Base-by-base conservation (phyloP, 2,113 vertebrate species). In the Conger conger region DNA sequence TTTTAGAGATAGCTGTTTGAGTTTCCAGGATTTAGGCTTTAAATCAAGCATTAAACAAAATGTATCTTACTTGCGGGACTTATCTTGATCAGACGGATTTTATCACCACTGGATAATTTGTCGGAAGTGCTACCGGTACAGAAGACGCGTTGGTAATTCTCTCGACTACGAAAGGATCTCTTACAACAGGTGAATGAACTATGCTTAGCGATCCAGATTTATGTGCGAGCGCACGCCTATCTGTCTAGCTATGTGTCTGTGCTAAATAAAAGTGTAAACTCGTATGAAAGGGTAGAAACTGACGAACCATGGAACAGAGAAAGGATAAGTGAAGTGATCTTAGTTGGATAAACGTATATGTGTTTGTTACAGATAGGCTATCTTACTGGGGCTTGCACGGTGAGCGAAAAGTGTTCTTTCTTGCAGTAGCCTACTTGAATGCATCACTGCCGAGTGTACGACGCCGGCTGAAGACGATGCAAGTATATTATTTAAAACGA, bases 161-260 rank as follows among this genome's bases (percentile, higher is more conserved):
- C 63, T 63, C 91, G 86, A 93, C 88, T 86, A 87, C 30, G 81
- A 42, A 86, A 33, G 82, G 42, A 27, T 91, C 88, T 88, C 91
- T 94, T 93, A 57, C 83, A 96, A 95, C 95, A 94, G 95, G 96
- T 95, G 95, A 92, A 90, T 87, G 84, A 86, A 82, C 84, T 82
- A 86, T 83, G 89, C 90, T 83, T 84, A 27, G 88, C 84, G 82
- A 87, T 86, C 76, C 80, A 88, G 86, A 90, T 89, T 86, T 91
- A 86, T 54, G 88, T 88, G 87, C 53, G 76, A 13, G 37, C 20
- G 63, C 33, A 35, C 27, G 30, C 63, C 50, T 85, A 87, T 87
- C 57, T 81, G 42, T 68, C 33, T 45, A 83, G 45, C 60, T 81
- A 80, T 37, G 82, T 53, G 42, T 80, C 33, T 83, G 88, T 90